phyloP scores from a whole-genome alignment of 2,113 vertebrate species.

The Carassius auratus region DNA sequence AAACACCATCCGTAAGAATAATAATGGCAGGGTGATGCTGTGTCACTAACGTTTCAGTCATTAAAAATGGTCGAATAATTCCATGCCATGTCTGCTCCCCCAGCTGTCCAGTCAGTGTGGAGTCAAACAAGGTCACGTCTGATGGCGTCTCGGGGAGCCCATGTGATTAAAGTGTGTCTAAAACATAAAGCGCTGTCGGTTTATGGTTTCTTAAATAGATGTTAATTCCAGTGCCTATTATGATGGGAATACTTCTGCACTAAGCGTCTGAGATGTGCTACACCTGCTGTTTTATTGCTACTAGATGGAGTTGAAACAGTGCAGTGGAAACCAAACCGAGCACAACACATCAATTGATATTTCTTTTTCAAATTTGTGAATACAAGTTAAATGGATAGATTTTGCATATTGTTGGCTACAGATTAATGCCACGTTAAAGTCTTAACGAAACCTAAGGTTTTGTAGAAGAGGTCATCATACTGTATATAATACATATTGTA shows the following conservation, averaged over 20 bases:
- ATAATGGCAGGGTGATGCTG: neutral
- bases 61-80: conserved; percentile 39
- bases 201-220: conserved; percentile 38
- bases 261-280: neutral
- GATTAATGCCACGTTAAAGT: neutral
- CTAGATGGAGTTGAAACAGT: conserved; percentile 4
- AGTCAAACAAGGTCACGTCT: conserved; percentile 54
- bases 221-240: conserved; percentile 25
- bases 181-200: conserved; percentile 31
- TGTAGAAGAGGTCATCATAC: neutral
- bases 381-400: neutral
- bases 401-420: neutral
- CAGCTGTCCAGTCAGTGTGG: conserved; percentile 34
- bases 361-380: conserved; percentile 10
- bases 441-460: too few relatives aligned
- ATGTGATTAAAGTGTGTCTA: conserved; percentile 53
- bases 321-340: conserved; percentile 11
- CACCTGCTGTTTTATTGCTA: conserved; percentile 39
- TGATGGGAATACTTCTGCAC: conserved; percentile 22
- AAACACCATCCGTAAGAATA: neutral
- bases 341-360: neutral
- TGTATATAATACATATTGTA: neutral
- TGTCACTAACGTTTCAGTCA: conserved; percentile 17
- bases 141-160: conserved; percentile 41
- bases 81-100: conserved; percentile 8